Conservation (phyloP, 2,113 vertebrate genomes). For the Spilogale gracilis region DNA sequence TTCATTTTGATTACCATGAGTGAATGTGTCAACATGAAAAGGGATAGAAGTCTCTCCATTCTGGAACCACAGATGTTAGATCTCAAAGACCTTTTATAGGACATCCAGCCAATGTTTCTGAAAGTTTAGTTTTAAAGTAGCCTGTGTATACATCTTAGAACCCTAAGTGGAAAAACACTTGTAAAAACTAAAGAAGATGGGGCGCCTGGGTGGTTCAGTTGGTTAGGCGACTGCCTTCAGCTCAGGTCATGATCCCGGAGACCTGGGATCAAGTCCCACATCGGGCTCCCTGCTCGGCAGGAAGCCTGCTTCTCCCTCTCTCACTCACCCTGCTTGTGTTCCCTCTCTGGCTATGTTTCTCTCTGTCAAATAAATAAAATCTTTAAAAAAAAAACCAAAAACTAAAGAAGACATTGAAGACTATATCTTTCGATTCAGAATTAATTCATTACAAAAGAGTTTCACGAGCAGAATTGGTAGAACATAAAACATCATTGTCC, state of each 20-base stretch:
- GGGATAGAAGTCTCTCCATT: neutral
- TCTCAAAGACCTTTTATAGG: neutral
- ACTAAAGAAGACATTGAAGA: neutral
- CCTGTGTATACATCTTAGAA: neutral
- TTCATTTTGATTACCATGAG: neutral
- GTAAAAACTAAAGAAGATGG: neutral
- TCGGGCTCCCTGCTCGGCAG: no score
- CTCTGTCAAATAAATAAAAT: no score
- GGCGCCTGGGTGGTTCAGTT: no score
- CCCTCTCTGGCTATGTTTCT: no score
- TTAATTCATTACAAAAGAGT: neutral
- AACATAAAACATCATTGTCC: neutral
- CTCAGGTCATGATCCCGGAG: no score
- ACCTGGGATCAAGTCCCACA: no score
- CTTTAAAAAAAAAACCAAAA: no score
- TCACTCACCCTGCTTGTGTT: no score
- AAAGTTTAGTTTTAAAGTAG: neutral
- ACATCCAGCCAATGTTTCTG: neutral
- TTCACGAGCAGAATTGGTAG: neutral
- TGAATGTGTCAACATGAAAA: accelerated
- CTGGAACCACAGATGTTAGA: neutral
- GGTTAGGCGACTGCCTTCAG: no score
- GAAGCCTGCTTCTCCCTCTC: no score
- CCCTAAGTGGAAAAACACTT: neutral
- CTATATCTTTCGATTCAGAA: neutral